Evolutionary conservation across 2,888 invertebrate species (phyloP).

Genomic region (Mythimna albipuncta): DNA sequence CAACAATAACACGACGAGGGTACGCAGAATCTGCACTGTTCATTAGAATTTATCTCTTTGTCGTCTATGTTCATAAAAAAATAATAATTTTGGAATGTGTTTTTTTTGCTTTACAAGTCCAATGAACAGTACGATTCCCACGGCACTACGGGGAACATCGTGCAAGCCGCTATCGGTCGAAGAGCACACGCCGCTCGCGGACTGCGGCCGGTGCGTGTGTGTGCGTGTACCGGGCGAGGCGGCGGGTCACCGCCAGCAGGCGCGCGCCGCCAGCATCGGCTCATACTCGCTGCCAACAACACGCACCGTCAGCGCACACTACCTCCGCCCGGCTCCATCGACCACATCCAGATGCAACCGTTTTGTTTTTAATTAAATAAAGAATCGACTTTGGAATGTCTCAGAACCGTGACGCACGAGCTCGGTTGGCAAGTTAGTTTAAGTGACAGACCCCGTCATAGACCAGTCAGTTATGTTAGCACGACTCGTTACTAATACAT

Average conservation of each 20-base stretch:
- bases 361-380: background rate
- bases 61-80: background rate
- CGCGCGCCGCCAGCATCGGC: slow-evolving; percentile 81
- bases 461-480: slow-evolving; percentile 15
- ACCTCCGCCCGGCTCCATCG: background rate
- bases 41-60: slow-evolving; percentile 62
- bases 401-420: background rate
- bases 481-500: slow-evolving; percentile 14
- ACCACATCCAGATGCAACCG: background rate
- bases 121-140: slow-evolving; percentile 59
- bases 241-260: slow-evolving; percentile 81
- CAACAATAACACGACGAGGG: slow-evolving; percentile 65
- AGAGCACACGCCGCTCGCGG: slow-evolving; percentile 68
- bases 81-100: background rate
- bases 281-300: slow-evolving; percentile 85
- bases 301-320: slow-evolving; percentile 21
- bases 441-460: background rate
- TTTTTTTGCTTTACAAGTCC: slow-evolving; percentile 27
- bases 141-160: slow-evolving; percentile 58
- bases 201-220: slow-evolving; percentile 72
- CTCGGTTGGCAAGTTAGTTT: background rate
- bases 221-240: slow-evolving; percentile 68
- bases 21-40: slow-evolving; percentile 58
- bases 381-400: background rate
- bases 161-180: slow-evolving; percentile 71